These are phyloP conservation scores for Parnassius orleans DNA, from an alignment of 2,888 invertebrate genomes.

Conservation along the genomic window DNA sequence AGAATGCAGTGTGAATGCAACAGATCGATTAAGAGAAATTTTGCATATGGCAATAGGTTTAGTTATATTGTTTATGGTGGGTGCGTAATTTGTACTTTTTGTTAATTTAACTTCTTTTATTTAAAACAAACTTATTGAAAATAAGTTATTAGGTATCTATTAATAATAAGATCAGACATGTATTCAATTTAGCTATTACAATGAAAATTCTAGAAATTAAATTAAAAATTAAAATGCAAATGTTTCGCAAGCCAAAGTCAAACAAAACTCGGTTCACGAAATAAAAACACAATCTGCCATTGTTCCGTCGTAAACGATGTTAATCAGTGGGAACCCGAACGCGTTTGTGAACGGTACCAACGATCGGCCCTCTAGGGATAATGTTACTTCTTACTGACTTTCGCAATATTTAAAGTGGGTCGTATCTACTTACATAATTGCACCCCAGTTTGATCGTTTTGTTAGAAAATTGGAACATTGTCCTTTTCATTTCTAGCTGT, in stretches of 20 bases:
- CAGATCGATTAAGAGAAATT: neutral
- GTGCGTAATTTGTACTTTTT: no score
- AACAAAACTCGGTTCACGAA: constrained; percentile 17
- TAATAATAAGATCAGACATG: no score
- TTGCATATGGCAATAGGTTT: neutral
- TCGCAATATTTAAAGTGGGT: constrained; percentile 37
- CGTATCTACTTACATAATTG: constrained; percentile 2
- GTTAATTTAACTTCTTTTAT: no score
- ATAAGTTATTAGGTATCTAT: no score
- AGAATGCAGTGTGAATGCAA: constrained; percentile 6
- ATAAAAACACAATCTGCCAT: constrained; percentile 29
- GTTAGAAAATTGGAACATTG: neutral
- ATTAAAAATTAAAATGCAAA: neutral
- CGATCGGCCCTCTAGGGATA: constrained; percentile 51
- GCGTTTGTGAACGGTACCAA: constrained; percentile 37
- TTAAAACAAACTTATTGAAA: no score
- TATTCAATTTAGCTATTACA: no score
- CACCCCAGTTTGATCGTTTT: neutral
- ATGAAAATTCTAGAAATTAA: no score
- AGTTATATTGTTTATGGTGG: no score
- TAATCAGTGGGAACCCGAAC: constrained; percentile 47
- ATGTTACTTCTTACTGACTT: constrained; percentile 42
- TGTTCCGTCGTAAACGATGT: constrained; percentile 42
- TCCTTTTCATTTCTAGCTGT: no score
- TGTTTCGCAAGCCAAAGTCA: neutral